phyloP scores from a whole-genome alignment of 2,888 invertebrate genomes.

The Caenorhabditis sp. region DNA sequence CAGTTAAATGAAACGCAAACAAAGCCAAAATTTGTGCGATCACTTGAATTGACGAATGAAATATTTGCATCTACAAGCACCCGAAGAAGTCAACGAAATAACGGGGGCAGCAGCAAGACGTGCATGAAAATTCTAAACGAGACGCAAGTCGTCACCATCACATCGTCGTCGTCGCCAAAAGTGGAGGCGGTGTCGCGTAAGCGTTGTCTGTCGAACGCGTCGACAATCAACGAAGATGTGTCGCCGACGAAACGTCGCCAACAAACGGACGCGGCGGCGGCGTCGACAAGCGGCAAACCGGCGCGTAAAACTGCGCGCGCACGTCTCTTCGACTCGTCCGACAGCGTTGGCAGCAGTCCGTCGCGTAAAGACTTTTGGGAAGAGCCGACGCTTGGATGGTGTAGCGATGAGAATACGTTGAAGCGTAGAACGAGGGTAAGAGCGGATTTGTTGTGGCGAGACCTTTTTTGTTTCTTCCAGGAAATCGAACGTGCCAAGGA shows the following conservation, averaged over 20 bases:
- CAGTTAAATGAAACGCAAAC: conserved; percentile 16
- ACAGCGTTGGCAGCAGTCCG: conserved; percentile 17
- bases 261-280: neutral
- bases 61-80: conserved; percentile 19
- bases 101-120: conserved; percentile 6
- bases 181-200: conserved; percentile 35
- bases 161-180: conserved; percentile 10
- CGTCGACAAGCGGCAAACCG: conserved; percentile 31
- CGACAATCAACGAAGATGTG: conserved; percentile 43
- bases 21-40: conserved; percentile 43
- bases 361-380: conserved; percentile 52
- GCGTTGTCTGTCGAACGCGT: conserved; percentile 56
- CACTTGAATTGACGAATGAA: conserved; percentile 34
- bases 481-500: conserved; percentile 66
- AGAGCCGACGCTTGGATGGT: conserved; percentile 66
- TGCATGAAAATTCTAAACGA: neutral
- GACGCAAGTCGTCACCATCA: neutral
- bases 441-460: neutral
- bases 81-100: conserved; percentile 10
- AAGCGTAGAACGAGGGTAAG: conserved; percentile 52
- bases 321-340: conserved; percentile 18
- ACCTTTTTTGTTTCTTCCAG: conserved; percentile 28
- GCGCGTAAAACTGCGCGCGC: conserved; percentile 34
- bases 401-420: conserved; percentile 54
- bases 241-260: conserved; percentile 48